These are phyloP conservation scores for Mormyrus hasselquistii DNA, from an alignment of 2,797 vertebrate genomes.

Conservation along the genomic window DNA sequence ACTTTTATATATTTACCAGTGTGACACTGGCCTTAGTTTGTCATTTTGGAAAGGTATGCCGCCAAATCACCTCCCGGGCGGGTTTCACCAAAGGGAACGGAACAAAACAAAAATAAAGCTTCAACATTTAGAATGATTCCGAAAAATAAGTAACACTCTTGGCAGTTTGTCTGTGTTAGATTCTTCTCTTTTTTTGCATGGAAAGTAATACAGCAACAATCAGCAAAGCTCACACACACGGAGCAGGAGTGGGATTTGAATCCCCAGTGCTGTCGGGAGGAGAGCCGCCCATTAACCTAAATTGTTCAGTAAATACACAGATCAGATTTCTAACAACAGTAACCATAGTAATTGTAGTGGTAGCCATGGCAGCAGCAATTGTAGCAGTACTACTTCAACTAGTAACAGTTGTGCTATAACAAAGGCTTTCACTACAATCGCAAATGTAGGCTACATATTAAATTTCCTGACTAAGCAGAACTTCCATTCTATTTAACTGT, in stretches of 20 bases:
- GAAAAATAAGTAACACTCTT: neutral
- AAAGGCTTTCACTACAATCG: neutral
- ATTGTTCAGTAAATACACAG: neutral
- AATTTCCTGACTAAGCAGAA: neutral
- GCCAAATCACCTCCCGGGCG: neutral
- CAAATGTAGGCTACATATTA: neutral
- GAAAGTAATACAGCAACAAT: neutral
- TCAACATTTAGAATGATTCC: neutral
- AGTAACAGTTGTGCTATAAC: neutral
- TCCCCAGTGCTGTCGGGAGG: neutral
- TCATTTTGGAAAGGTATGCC: neutral
- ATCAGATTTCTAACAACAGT: constrained; percentile 30
- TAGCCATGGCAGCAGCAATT: neutral
- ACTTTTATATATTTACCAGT: neutral
- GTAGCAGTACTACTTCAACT: neutral
- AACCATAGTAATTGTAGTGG: constrained; percentile 12
- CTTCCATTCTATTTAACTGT: neutral
- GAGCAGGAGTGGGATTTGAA: neutral
- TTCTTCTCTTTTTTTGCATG: neutral
- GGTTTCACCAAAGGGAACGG: neutral
- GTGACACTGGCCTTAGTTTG: neutral
- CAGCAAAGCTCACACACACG: neutral
- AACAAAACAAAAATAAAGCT: neutral
- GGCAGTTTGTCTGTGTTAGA: neutral
- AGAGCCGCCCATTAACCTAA: neutral